Evolutionary conservation across 2,113 vertebrate genomes (phyloP), one percentile per base, ranked within the genome.

Genomic region (Calidris pugnax): DNA sequence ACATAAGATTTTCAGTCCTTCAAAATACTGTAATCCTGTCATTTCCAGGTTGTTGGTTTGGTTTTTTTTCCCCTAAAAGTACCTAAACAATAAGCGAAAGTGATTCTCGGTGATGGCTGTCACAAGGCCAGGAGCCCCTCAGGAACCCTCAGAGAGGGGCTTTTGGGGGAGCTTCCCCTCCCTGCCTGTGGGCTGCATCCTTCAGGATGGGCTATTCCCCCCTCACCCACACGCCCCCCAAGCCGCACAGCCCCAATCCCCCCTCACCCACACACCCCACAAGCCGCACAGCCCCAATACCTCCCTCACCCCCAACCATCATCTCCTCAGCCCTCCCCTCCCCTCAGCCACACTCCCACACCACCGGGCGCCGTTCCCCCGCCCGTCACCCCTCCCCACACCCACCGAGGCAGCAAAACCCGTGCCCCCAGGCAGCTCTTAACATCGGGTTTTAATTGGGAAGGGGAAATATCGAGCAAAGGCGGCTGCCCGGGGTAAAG

Each of bases 401-500:
- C 50, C 21, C 57, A 6, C 35, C 8, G 22, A 16, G 32, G 16
- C 10, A 15, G 5, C 27, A 19, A 5, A 63, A 26, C n/a, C 35
- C 7, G 3, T 4, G 23, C 28, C 7, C 33, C 28, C 37, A 11
- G 12, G 23, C 45, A 23, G 23, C 45, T 28, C 15, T 56, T 55
- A 28, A 12, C 28, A 2, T 2, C 13, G 20, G 7, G 24, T 10
- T 10, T 22, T 22, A 13, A 5, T 30, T 6, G 10, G n/a, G 9
- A 20, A 3, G 13, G 19, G 6, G 6, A 30, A 48, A 20, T 15
- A 6, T 3, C 2, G 14, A 23, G 4, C 33, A 3, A 7, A 0
- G 2, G 12, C 21, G 6, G 5, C 24, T 4, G 1, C 6, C 2
- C 4, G 0, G 4, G 5, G 7, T 11, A 3, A 39, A 5, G 5